Conservation (phyloP, 2,797 vertebrate species). For the Argentina silus region DNA sequence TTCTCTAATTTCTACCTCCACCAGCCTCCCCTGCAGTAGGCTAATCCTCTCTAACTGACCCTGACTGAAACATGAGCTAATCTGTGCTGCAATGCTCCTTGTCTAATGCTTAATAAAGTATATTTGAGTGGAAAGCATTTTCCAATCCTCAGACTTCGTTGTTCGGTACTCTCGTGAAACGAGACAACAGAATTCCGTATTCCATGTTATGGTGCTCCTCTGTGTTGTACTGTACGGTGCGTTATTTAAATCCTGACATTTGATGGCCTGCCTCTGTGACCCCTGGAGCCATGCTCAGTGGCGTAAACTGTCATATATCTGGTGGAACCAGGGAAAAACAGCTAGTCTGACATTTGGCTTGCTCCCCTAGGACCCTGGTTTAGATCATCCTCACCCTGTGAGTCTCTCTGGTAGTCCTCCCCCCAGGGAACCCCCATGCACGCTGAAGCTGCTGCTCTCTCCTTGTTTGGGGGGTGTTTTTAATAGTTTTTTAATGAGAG, state of each 20-base stretch:
- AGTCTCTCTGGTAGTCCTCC: not conserved
- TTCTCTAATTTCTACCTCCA: too few relatives aligned
- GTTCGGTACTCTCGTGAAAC: not conserved
- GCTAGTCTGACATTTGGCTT: constrained; percentile 23
- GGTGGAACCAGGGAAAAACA: constrained; percentile 5
- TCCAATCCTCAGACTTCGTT: not conserved
- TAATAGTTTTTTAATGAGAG: constrained; percentile 8
- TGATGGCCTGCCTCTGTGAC: not conserved
- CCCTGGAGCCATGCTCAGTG: not conserved
- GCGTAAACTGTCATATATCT: not conserved
- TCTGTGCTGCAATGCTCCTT: not conserved
- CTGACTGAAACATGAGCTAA: not conserved
- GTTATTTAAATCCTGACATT: constrained; percentile 6
- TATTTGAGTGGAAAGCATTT: not conserved
- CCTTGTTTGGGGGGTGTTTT: constrained; percentile 20
- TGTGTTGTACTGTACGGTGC: not conserved
- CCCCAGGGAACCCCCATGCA: not conserved
- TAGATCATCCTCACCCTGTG: not conserved
- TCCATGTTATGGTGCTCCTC: not conserved
- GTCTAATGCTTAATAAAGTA: not conserved
- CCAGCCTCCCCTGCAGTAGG: too few relatives aligned
- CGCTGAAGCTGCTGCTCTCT: constrained; percentile 1
- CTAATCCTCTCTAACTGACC: not conserved
- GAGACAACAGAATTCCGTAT: not conserved
- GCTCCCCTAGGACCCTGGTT: constrained; percentile 18